Base-by-base conservation (phyloP, 30 jellyfish, hydroid and myxozoan genomes). In the Hydractinia echinata region DNA sequence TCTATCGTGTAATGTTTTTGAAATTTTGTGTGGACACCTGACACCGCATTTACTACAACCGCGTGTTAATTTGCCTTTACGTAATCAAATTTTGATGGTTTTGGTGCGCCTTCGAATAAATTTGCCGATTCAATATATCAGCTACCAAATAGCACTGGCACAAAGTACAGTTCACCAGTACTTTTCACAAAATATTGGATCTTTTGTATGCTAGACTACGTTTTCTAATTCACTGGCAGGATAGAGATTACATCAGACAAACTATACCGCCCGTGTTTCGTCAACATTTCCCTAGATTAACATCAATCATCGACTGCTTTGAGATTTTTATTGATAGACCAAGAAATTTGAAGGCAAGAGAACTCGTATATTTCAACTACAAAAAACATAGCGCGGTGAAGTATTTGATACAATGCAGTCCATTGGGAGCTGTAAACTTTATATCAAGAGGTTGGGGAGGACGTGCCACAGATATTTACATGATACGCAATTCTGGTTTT, bases 241-340 rank as follows among this genome's bases (percentile, higher is more conserved):
- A 83, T 56, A 52, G 87, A 49, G 90, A 73, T 44, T 16, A 8
- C 19, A 68, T 69, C 9, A 3, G 68, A n/a, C 68, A 56, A 56
- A 56, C 68, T 9, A 15, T 56, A 10, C 68, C 68, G 68, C 68
- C 68, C 10, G 68, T 56, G n/a, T 56, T 56, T n/a, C 10, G n/a
- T 9, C 68, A 56, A 56, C 68, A 56, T 56, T 56, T 56, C n/a
- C n/a, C n/a, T n/a, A n/a, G n/a, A n/a, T n/a, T n/a, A n/a, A n/a
- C n/a, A n/a, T n/a, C n/a, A n/a, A 84, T 84, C 0, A 56, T 84
- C 4, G 92, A 73, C 49, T 84, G 92, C 76, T 73, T 74, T 69
- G 87, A 84, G 48, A 84, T 84, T 1, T 73, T 61, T 4, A 76
- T 84, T 61, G 92, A 84, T n/a, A 67, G 88, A 4, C 88, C 92